phyloP scores from a whole-genome alignment of 2,797 vertebrate genomes.

The Myotis pilosus region DNA sequence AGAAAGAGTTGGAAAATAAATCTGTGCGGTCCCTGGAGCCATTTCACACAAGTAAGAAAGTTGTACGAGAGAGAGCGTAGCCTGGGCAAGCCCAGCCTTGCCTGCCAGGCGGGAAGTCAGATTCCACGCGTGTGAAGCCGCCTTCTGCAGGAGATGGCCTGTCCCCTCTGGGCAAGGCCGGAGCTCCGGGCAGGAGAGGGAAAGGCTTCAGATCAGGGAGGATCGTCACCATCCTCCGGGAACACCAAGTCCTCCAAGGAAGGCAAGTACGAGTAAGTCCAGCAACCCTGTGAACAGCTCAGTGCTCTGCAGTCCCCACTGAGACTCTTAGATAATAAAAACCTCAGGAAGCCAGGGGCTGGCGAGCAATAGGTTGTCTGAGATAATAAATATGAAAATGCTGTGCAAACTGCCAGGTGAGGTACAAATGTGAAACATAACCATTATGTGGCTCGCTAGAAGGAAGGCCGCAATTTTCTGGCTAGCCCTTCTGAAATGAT shows the following conservation, averaged over 20 bases:
- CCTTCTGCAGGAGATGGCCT: background rate
- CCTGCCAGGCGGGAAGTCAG: background rate
- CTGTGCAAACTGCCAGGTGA: slow-evolving; percentile 17
- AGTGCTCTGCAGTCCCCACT: background rate
- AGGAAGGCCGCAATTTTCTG: background rate
- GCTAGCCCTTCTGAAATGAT: background rate
- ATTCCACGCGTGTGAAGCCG: background rate
- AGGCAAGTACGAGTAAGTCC: background rate
- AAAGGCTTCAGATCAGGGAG: background rate
- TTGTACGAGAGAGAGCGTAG: background rate
- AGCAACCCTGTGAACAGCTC: background rate
- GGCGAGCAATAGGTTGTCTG: background rate
- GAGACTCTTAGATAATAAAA: slow-evolving; percentile 16
- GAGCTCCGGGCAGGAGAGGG: background rate
- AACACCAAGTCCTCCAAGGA: background rate
- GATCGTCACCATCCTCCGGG: background rate
- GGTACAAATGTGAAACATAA: background rate
- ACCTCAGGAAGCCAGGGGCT: slow-evolving; percentile 31
- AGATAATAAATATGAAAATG: slow-evolving; percentile 47
- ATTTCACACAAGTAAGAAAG: background rate
- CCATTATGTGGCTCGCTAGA: background rate
- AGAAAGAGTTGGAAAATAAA: background rate
- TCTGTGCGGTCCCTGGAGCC: background rate
- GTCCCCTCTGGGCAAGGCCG: rapidly evolving
- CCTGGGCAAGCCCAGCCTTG: background rate